phyloP scores from a whole-genome alignment of 2,888 invertebrate genomes.

The Antitype chi region DNA sequence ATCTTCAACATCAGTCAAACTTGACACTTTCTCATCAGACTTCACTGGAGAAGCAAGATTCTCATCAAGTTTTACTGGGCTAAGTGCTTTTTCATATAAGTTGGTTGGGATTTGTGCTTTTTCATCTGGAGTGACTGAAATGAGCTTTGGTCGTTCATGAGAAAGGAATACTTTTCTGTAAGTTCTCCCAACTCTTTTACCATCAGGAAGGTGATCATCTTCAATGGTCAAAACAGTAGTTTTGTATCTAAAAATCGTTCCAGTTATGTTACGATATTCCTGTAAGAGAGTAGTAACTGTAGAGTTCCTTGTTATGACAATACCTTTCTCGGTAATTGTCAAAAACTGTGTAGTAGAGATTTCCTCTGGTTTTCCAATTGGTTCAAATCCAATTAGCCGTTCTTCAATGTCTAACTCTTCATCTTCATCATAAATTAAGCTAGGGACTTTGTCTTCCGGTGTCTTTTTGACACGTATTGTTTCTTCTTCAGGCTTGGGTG shows the following conservation, averaged over 20 bases:
- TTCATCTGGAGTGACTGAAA: constrained; percentile 16
- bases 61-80: constrained; percentile 1
- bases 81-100: constrained; percentile 40
- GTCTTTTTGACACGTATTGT: neutral
- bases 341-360: constrained; percentile 26
- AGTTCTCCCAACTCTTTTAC: constrained; percentile 46
- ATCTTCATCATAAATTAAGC: constrained; percentile 58
- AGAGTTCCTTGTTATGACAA: constrained; percentile 42
- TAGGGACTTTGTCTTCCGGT: constrained; percentile 26
- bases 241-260: constrained; percentile 56
- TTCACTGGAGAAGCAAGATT: neutral
- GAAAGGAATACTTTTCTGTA: constrained; percentile 56
- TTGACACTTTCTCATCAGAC: neutral
- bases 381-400: constrained; percentile 63
- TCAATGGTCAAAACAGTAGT: constrained; percentile 63
- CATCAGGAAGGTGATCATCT: constrained; percentile 61
- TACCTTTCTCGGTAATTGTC: constrained; percentile 46
- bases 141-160: constrained; percentile 56
- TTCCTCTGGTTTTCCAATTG: constrained; percentile 58
- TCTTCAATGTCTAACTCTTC: constrained; percentile 62
- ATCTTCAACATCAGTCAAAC: neutral
- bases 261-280: constrained; percentile 61
- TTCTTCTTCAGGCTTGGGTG: neutral
- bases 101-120: constrained; percentile 60
- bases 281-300: constrained; percentile 54